phyloP scores from a whole-genome alignment of 2,113 vertebrate species.

The Clarias macrocephalus region DNA sequence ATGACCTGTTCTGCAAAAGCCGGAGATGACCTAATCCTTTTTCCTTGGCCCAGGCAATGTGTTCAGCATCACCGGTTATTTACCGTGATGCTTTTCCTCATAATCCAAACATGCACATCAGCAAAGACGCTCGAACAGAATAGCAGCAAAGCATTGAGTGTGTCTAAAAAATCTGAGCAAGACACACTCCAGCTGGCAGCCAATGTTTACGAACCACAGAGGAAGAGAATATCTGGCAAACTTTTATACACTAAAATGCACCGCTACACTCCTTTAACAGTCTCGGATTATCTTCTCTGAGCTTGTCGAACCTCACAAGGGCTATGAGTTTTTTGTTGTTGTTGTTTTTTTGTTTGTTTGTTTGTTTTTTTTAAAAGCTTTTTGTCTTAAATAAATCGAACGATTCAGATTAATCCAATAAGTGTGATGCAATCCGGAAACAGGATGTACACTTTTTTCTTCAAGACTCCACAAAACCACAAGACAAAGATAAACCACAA shows the following conservation, averaged over 20 bases:
- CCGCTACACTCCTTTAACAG: not conserved
- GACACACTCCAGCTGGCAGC: conserved; percentile 42
- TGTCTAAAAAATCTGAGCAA: conserved; percentile 9
- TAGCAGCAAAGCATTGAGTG: conserved; percentile 18
- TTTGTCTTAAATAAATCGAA: not conserved
- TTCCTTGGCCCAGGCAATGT: conserved; percentile 21
- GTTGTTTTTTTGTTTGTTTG: not conserved
- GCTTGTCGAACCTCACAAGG: not conserved
- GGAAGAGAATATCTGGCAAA: conserved; percentile 21
- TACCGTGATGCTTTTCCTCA: conserved; percentile 29
- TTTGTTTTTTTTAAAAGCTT: not conserved
- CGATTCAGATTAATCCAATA: not conserved
- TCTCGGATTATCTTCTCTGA: not conserved
- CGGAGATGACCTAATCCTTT: conserved; percentile 3
- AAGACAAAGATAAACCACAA: not conserved
- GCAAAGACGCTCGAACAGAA: conserved; percentile 9
- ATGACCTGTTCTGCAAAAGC: not conserved
- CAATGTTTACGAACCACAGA: conserved; percentile 8
- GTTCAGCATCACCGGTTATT: conserved; percentile 32
- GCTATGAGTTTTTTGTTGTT: not conserved
- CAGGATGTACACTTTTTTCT: not conserved
- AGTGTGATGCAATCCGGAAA: conserved; percentile 1
- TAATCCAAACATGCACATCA: conserved; percentile 21
- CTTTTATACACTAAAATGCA: not conserved
- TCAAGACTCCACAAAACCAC: not conserved